Evolutionary conservation across 2,888 invertebrate species (phyloP).

Genomic region (Ornithoptera priamus): DNA sequence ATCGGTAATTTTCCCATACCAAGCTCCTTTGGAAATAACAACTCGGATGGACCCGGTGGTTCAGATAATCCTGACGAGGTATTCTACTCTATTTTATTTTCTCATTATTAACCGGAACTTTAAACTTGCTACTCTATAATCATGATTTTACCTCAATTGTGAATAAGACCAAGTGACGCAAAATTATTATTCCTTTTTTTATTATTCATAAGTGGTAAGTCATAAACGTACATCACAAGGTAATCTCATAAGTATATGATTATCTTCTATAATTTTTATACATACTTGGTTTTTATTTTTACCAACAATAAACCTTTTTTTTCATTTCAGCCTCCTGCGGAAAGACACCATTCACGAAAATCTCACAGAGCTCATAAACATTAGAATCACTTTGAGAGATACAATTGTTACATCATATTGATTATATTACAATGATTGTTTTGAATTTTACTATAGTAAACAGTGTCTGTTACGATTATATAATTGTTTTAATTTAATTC

Average conservation of each 20-base stretch:
- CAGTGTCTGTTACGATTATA: conserved; percentile 13
- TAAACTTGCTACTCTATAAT: background rate
- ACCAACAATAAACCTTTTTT: background rate
- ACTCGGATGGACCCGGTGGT: conserved; percentile 1
- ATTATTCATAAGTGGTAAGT: too few species aligned
- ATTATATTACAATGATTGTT: background rate
- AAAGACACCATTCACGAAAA: conserved; percentile 6
- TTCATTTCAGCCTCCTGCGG: conserved; percentile 6
- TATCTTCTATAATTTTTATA: background rate
- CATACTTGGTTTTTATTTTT: background rate
- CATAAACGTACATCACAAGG: too few species aligned
- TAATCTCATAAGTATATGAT: too few species aligned
- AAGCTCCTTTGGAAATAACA: conserved; percentile 8
- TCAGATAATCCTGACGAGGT: conserved; percentile 3
- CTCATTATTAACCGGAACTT: background rate
- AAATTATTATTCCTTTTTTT: too few species aligned
- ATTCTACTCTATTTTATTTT: background rate
- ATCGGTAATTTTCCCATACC: conserved; percentile 17
- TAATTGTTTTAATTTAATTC: background rate
- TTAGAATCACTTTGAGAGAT: background rate
- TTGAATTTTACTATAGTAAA: conserved; percentile 12
- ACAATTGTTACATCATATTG: background rate
- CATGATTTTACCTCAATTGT: background rate
- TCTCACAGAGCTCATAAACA: conserved; percentile 15
- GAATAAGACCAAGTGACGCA: too few species aligned